Evolutionary conservation across 2,113 vertebrate genomes (phyloP).

Genomic region (Calonectris borealis): DNA sequence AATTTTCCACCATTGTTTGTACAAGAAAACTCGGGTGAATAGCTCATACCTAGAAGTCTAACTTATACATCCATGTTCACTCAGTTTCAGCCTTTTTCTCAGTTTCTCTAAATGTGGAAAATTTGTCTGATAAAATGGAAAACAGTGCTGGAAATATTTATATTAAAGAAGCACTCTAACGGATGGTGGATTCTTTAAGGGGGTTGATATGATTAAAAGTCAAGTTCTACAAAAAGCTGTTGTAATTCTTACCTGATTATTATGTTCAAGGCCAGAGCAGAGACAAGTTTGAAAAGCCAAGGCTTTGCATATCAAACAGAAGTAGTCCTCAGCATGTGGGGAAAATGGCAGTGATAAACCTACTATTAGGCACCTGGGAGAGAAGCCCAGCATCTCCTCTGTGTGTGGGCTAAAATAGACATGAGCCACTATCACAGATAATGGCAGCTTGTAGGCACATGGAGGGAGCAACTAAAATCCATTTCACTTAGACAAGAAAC

Average conservation of each 20-base stretch:
- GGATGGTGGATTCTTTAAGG: neutral
- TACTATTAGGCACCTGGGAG: conserved; percentile 49
- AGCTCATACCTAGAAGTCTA: neutral
- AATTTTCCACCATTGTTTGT: neutral
- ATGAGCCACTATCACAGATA: conserved; percentile 46
- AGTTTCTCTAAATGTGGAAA: neutral
- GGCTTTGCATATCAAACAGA: conserved; percentile 30
- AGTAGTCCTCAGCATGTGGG: conserved; percentile 44
- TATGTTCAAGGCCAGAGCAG: neutral
- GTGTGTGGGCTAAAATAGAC: conserved; percentile 45
- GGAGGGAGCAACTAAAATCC: conserved; percentile 57
- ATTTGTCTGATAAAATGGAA: neutral
- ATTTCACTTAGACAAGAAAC: conserved; percentile 57
- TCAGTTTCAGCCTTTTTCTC: neutral
- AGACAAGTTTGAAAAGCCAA: conserved; percentile 24
- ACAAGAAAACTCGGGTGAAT: neutral
- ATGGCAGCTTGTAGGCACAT: conserved; percentile 54
- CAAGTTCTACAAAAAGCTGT: neutral
- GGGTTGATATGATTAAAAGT: neutral
- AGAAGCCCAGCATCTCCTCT: conserved; percentile 46
- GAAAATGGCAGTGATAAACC: conserved; percentile 64
- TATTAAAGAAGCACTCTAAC: neutral
- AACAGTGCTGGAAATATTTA: neutral
- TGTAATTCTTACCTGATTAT: conserved; percentile 19
- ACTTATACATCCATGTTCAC: neutral